Percentiles rank a stretch among this genome's conserved stretches.
phyloP scores from a whole-genome alignment of 2,888 invertebrate species.

The Drosophila maculinotata region DNA sequence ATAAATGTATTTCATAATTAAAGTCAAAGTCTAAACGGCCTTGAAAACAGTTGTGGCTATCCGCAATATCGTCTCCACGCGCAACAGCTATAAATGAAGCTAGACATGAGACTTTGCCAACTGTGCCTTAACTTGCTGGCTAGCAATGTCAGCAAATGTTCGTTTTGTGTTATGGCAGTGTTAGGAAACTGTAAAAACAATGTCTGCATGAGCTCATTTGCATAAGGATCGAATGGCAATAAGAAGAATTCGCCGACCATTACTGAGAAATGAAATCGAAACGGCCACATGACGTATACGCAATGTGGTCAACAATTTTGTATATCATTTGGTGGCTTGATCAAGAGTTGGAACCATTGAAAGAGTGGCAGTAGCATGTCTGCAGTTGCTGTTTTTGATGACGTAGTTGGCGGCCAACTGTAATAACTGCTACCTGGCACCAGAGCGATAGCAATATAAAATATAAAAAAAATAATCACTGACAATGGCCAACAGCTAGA shows the following conservation, averaged over 20 bases:
- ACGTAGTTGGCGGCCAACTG: conserved; percentile 68
- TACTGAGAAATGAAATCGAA: conserved; percentile 60
- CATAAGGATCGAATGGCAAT: conserved; percentile 49
- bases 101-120: conserved; percentile 15
- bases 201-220: conserved; percentile 35
- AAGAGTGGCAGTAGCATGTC: neutral
- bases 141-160: conserved; percentile 5
- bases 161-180: neutral
- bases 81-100: conserved; percentile 10
- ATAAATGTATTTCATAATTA: conserved; percentile 7
- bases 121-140: conserved; percentile 26
- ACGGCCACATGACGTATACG: conserved; percentile 65
- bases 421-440: conserved; percentile 78
- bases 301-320: conserved; percentile 10
- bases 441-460: conserved; percentile 51
- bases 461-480: conserved; percentile 48
- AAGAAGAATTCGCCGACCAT: conserved; percentile 60
- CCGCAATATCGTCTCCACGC: conserved; percentile 26
- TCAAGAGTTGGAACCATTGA: conserved; percentile 1
- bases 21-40: conserved; percentile 46
- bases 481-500: conserved; percentile 39
- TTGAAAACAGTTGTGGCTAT: conserved; percentile 55
- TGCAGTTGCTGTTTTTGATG: conserved; percentile 36
- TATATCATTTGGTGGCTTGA: conserved; percentile 8
- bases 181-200: conserved; percentile 41